Percentiles rank a stretch among this genome's conserved stretches.
phyloP scores from a whole-genome alignment of 2,888 invertebrate species.

The Philereme vetulata region DNA sequence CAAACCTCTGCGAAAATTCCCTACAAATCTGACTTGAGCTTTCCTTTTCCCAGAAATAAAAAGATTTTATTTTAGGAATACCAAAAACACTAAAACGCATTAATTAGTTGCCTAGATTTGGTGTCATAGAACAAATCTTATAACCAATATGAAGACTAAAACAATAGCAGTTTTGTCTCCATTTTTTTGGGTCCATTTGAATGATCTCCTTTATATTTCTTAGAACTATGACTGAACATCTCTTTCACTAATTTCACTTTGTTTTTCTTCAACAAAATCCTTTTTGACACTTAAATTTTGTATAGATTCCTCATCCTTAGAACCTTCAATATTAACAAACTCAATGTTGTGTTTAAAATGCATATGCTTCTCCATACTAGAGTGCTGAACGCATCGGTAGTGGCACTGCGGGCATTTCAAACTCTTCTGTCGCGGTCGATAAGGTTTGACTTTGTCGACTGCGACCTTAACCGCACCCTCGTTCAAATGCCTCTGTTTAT shows the following conservation, averaged over 20 bases:
- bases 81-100: too few relatives aligned
- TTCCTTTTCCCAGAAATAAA: too few relatives aligned
- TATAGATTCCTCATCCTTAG: slow-evolving; percentile 49
- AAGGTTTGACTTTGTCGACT: slow-evolving; percentile 61
- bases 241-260: slow-evolving; percentile 15
- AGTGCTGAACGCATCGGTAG: slow-evolving; percentile 74
- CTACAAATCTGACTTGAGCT: too few relatives aligned
- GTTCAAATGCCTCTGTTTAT: slow-evolving; percentile 74
- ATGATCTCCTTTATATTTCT: too few relatives aligned
- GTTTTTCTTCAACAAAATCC: slow-evolving; percentile 39
- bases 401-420: slow-evolving; percentile 71
- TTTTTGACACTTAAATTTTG: slow-evolving; percentile 66
- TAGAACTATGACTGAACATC: slow-evolving; percentile 24
- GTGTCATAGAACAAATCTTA: too few relatives aligned
- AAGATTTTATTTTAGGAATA: too few relatives aligned
- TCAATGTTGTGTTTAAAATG: slow-evolving; percentile 67
- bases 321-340: slow-evolving; percentile 39
- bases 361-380: slow-evolving; percentile 76
- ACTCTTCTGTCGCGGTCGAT: slow-evolving; percentile 71
- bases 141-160: too few relatives aligned
- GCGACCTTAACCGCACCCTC: slow-evolving; percentile 63
- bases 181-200: too few relatives aligned
- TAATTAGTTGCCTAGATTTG: too few relatives aligned
- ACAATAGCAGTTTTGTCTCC: too few relatives aligned
- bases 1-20: too few relatives aligned